Evolutionary conservation across 2,797 vertebrate species (phyloP), one percentile per base, ranked within the genome.

Genomic region (Lindbergichthys nudifrons): DNA sequence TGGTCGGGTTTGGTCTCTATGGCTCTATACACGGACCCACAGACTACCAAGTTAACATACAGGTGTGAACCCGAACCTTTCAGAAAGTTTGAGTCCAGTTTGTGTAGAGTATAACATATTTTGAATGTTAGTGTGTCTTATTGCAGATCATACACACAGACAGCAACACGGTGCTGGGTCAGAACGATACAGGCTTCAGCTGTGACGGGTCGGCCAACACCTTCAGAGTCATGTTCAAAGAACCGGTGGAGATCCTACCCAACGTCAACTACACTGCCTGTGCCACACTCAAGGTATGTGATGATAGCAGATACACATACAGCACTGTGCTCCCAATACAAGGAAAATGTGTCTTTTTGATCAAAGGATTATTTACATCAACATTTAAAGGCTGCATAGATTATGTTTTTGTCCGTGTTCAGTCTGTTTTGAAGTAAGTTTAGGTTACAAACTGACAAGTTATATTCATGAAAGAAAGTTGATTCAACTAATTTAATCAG

Each of bases 211-310:
- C 97, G 0, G 94, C 97, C 57, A 98, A 94, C 89, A 98, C 97
- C 0, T 99, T 99, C 94, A 95, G 98, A 91, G 98, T 99, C 74
- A 99, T 99, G 98, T 99, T 99, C 87, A 99, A 98, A 88, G 97
- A 99, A 59, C 97, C 97, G 4, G 96, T 99, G 82, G 98, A 99
- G 88, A 97, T 99, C 56, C 89, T 98, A 70, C 97, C 98, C 84
- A 98, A 97, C 0, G 96, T 98, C 70, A 98, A 96, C 92, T 99
- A 99, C 93, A 98, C 97, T 4, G 97, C 97, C 43, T 98, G 97
- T 13, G 96, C 97, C 18, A 99, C 97, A 0, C 87, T 99, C 57
- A 98, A 98, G 94, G 97, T 99, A 84, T 89, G 82, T 62, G 10
- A 53, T 42, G 0, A 48, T 26, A 18, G 10, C 14, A 14, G 10